Conservation (phyloP, 1,140 invertebrate genomes). For the Ooceraea biroi region DNA sequence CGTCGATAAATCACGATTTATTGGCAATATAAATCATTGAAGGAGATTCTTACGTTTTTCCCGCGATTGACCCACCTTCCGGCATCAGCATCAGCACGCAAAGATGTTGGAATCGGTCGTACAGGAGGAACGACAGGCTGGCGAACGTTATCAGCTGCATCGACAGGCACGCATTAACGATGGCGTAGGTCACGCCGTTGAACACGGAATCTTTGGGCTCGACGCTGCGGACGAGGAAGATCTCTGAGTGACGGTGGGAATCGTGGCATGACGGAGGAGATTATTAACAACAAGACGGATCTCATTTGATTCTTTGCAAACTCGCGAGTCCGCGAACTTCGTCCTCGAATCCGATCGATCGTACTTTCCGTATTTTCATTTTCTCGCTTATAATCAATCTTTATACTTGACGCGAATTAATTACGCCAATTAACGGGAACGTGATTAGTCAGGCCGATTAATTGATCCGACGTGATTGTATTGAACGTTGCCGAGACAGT, state of each 20-base stretch:
- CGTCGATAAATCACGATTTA: background rate
- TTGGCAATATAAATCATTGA: background rate
- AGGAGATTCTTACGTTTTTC: background rate
- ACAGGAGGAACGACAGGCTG: slow-evolving; percentile 64
- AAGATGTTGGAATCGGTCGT: slow-evolving; percentile 62
- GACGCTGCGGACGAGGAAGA: slow-evolving; percentile 47
- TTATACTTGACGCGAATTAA: too few species aligned
- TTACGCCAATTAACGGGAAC: too few species aligned
- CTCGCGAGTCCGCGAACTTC: background rate
- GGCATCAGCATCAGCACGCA: slow-evolving; percentile 55
- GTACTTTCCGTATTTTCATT: too few species aligned
- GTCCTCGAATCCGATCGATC: too few species aligned
- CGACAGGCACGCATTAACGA: slow-evolving; percentile 65
- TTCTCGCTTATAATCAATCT: too few species aligned
- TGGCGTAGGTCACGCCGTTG: slow-evolving; percentile 59
- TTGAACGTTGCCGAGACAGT: too few species aligned
- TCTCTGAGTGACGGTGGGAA: background rate
- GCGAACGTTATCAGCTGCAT: slow-evolving; percentile 72
- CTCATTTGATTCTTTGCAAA: background rate
- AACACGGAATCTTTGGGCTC: slow-evolving; percentile 58
- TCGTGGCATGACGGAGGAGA: background rate
- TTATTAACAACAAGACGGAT: background rate
- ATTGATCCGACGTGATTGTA: too few species aligned
- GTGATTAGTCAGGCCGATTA: too few species aligned
- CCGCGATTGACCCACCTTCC: slow-evolving; percentile 59